Percentiles rank a stretch among this genome's conserved stretches.
These are phyloP conservation scores for Sturmia bella DNA, from an alignment of 2,888 invertebrate genomes.

Conservation along the genomic window DNA sequence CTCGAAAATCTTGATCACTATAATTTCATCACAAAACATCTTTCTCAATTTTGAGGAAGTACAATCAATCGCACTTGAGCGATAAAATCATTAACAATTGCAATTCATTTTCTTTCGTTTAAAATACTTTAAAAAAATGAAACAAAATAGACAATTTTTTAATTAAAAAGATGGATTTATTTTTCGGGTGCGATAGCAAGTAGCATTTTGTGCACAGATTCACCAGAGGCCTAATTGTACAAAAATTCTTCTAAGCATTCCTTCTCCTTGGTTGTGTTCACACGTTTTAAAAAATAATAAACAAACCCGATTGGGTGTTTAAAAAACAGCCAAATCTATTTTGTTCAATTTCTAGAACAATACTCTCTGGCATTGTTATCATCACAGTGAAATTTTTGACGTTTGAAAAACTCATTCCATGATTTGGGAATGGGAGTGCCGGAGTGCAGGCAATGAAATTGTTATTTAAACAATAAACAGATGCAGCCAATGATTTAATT, in stretches of 20 bases:
- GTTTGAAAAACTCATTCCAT: slow-evolving; percentile 55
- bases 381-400: slow-evolving; percentile 45
- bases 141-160: no score
- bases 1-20: no score
- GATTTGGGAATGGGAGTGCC: neutral
- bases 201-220: no score
- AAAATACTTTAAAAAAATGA: no score
- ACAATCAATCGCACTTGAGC: no score
- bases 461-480: slow-evolving; percentile 54
- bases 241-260: slow-evolving; percentile 2
- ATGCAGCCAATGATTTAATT: slow-evolving; percentile 55
- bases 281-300: neutral
- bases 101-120: no score
- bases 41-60: no score
- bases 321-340: slow-evolving; percentile 49
- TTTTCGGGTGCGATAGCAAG: no score
- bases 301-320: slow-evolving; percentile 20
- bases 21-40: no score
- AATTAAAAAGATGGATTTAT: no score
- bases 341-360: slow-evolving; percentile 22
- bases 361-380: slow-evolving; percentile 38
- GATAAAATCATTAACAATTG: no score
- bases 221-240: no score
- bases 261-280: slow-evolving; percentile 18
- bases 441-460: slow-evolving; percentile 28